These are phyloP conservation scores for Carettochelys insculpta DNA, from an alignment of 2,113 vertebrate genomes.

Conservation along the genomic window DNA sequence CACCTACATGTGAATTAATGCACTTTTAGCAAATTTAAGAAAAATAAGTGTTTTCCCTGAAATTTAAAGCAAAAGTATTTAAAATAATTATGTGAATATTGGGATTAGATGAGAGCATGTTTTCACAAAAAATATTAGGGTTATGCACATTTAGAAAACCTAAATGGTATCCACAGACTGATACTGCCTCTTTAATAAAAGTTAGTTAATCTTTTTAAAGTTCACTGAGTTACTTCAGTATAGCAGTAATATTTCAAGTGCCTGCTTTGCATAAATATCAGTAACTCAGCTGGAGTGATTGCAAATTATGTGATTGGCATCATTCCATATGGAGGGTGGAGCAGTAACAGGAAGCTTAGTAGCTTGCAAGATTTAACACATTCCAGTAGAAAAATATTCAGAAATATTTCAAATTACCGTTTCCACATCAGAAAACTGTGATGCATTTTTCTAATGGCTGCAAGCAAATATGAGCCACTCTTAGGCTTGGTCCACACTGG, in stretches of 20 bases:
- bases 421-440: neutral
- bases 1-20: neutral
- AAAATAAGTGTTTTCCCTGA: neutral
- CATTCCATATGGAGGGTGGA: neutral
- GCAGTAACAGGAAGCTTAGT: neutral
- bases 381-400: neutral
- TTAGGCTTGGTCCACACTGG: no score
- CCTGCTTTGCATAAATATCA: neutral
- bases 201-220: neutral
- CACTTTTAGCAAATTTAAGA: neutral
- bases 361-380: neutral
- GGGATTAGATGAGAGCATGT: neutral
- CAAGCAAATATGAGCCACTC: neutral
- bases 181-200: neutral
- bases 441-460: neutral
- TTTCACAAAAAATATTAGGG: neutral
- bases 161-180: neutral
- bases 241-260: neutral
- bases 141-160: neutral
- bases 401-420: neutral
- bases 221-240: neutral
- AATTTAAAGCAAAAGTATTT: neutral
- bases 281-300: neutral
- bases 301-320: neutral
- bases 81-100: neutral